A percentile compares a stretch with the other conserved stretches of the same genome.
Evolutionary conservation across 2,888 invertebrate genomes (phyloP).

Genomic region (Octonoba sinensis): DNA sequence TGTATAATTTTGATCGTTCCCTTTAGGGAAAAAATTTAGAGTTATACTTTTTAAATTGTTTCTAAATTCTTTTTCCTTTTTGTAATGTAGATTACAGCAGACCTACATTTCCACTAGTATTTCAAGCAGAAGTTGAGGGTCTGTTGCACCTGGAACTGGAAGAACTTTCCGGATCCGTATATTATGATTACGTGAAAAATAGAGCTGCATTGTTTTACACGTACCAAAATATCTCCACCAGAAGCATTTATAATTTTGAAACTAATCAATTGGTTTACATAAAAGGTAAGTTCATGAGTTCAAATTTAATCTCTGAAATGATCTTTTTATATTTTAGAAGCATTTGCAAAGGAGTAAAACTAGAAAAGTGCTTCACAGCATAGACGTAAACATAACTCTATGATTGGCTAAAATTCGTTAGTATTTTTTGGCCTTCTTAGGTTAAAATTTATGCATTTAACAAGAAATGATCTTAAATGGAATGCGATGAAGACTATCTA

Average conservation of each 20-base stretch:
- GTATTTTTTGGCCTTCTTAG: too few species aligned
- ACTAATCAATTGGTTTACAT: conserved; percentile 20
- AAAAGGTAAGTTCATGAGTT: conserved; percentile 10
- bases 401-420: too few species aligned
- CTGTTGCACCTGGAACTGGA: not conserved
- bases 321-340: too few species aligned
- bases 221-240: not conserved
- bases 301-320: not conserved
- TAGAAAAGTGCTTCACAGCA: too few species aligned
- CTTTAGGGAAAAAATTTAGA: too few species aligned
- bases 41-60: too few species aligned
- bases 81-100: not conserved
- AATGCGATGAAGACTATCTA: too few species aligned
- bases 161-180: conserved; percentile 24
- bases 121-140: conserved; percentile 42
- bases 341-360: too few species aligned
- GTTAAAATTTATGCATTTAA: too few species aligned
- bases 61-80: too few species aligned
- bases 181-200: conserved; percentile 34
- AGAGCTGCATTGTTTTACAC: conserved; percentile 24
- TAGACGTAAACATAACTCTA: not conserved
- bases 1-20: too few species aligned
- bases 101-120: conserved; percentile 33
- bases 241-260: conserved; percentile 27
- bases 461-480: too few species aligned